These are phyloP conservation scores for Grus americana DNA, from an alignment of 2,113 vertebrate genomes.

Conservation along the genomic window DNA sequence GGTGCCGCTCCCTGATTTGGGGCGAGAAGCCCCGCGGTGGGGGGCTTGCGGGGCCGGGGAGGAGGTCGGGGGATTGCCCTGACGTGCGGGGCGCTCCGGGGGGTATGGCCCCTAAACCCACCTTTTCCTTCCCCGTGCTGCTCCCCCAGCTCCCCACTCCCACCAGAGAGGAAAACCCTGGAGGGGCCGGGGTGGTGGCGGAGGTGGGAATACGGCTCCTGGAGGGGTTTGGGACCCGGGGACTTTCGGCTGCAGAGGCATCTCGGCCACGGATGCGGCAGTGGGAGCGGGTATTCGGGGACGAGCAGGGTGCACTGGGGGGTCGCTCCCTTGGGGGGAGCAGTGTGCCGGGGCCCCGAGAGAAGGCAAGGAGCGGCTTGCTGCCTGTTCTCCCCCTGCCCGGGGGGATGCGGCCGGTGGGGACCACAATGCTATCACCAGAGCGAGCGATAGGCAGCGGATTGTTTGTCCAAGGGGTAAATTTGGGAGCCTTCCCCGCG, in stretches of 20 bases:
- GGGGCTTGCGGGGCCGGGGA: background rate
- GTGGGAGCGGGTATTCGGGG: background rate
- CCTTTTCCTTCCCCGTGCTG: rapidly evolving
- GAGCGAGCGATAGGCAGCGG: conserved; percentile 58
- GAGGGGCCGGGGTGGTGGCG: no score
- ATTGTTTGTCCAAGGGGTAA: conserved; percentile 78
- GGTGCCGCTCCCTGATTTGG: background rate
- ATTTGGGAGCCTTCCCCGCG: conserved; percentile 57
- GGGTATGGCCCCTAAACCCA: background rate
- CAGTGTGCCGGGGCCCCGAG: background rate
- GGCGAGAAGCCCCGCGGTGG: rapidly evolving
- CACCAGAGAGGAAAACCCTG: background rate
- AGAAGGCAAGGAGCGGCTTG: background rate
- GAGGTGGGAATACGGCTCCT: background rate
- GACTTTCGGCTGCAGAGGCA: background rate
- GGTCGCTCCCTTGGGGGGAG: background rate
- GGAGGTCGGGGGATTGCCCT: no score
- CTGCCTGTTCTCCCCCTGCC: background rate
- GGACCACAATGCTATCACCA: conserved; percentile 66
- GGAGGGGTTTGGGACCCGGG: background rate
- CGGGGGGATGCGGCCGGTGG: conserved; percentile 45
- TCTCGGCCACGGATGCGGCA: background rate
- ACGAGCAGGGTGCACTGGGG: background rate
- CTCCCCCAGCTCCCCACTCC: background rate
- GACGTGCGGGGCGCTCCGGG: background rate